Conservation (phyloP, 2,888 invertebrate species). For the Yponomeuta malinellus region DNA sequence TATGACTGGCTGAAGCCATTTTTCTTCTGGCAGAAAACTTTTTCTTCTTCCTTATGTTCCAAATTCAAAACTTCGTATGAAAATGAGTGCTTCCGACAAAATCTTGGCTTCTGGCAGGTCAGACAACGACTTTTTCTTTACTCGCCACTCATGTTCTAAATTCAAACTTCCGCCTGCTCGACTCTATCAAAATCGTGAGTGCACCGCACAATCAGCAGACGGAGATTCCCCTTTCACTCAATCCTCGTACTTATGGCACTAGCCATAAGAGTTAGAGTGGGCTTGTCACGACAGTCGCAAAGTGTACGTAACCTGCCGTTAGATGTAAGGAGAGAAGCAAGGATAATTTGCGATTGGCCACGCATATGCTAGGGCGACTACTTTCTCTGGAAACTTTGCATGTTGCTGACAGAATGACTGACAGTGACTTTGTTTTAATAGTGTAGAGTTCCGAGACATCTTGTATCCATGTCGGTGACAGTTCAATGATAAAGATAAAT, state of each 20-base stretch:
- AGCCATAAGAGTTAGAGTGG: no score
- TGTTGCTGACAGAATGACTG: neutral
- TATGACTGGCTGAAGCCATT: no score
- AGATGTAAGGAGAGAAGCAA: slow-evolving; percentile 42
- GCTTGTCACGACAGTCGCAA: neutral
- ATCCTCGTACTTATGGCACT: no score
- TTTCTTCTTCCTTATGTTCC: no score
- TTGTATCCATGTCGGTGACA: neutral
- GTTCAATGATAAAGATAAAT: no score
- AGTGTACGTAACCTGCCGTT: slow-evolving; percentile 18
- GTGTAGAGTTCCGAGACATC: neutral
- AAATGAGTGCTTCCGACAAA: neutral
- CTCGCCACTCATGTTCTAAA: neutral
- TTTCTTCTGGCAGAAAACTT: no score
- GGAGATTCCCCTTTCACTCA: no score
- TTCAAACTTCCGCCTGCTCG: neutral
- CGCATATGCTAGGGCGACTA: slow-evolving; percentile 37
- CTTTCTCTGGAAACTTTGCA: slow-evolving; percentile 41
- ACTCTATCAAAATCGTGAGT: slow-evolving; percentile 1
- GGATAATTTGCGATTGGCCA: slow-evolving; percentile 66
- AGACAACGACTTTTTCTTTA: neutral
- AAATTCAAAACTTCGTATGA: no score
- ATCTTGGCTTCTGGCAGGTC: neutral
- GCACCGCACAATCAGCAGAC: neutral
- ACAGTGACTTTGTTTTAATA: slow-evolving; percentile 3